phyloP scores from a whole-genome alignment of 1,140 invertebrate species.

The Carposina sasakii region DNA sequence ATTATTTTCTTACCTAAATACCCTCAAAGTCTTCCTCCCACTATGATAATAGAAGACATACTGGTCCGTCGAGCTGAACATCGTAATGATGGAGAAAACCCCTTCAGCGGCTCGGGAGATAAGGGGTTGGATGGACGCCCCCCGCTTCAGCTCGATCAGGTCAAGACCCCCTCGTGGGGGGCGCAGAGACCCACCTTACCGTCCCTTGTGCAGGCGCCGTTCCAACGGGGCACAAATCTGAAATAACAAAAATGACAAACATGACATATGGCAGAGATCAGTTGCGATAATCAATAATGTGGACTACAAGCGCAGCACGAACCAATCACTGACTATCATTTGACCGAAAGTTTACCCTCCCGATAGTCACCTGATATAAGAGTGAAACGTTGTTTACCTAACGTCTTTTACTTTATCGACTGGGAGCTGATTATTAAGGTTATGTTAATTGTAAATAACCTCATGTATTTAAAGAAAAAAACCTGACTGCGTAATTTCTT shows the following conservation, averaged over 20 bases:
- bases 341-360: too few species aligned
- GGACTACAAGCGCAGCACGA: too few species aligned
- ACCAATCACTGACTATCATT: too few species aligned
- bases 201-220: slow-evolving; percentile 86
- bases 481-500: too few species aligned
- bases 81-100: slow-evolving; percentile 95
- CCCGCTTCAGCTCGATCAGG: slow-evolving; percentile 89
- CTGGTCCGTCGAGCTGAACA: slow-evolving; percentile 94
- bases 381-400: too few species aligned
- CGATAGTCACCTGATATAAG: too few species aligned
- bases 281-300: not conserved
- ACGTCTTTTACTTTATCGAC: too few species aligned
- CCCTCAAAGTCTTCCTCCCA: slow-evolving; percentile 91
- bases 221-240: slow-evolving; percentile 83
- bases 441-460: too few species aligned
- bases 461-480: too few species aligned
- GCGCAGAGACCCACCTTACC: slow-evolving; percentile 95
- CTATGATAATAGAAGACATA: slow-evolving; percentile 98
- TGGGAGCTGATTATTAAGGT: too few species aligned
- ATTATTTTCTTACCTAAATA: slow-evolving; percentile 87
- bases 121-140: slow-evolving; percentile 86
- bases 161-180: slow-evolving; percentile 95
- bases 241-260: slow-evolving; percentile 3
- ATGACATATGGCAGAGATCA: not conserved
- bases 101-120: slow-evolving; percentile 94